Conservation (phyloP, 2,113 vertebrate genomes). For the Peromyscus maniculatus region DNA sequence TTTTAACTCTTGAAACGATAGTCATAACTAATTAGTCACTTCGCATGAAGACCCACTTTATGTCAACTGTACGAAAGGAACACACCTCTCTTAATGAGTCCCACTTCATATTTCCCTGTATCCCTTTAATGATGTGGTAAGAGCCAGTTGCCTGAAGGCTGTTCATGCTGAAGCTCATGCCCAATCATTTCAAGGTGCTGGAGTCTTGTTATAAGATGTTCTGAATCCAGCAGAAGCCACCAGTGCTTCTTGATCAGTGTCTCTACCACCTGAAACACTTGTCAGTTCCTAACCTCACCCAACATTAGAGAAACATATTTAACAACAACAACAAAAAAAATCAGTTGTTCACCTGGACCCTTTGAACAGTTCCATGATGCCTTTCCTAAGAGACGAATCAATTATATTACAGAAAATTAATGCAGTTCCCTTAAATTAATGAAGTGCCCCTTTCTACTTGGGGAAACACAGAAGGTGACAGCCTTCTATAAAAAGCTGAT, state of each 20-base stretch:
- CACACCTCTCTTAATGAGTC: neutral
- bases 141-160: neutral
- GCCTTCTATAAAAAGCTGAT: neutral
- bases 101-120: neutral
- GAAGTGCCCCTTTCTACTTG: neutral
- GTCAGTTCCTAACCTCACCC: neutral
- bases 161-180: neutral
- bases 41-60: neutral
- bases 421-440: constrained; percentile 38
- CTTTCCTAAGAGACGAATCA: constrained; percentile 11
- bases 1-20: neutral
- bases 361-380: neutral
- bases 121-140: neutral
- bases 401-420: constrained; percentile 48
- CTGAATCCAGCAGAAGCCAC: neutral
- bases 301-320: neutral
- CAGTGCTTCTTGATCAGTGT: neutral
- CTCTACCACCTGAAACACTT: neutral
- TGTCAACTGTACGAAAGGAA: neutral
- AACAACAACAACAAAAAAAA: neutral
- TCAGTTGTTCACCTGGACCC: neutral
- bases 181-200: neutral
- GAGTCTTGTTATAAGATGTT: neutral
- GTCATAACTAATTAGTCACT: neutral
- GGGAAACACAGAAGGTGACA: constrained; percentile 35